Evolutionary conservation across 2,888 invertebrate species (phyloP), one percentile per base, ranked within the genome.

Genomic region (Cylloceria caligata): DNA sequence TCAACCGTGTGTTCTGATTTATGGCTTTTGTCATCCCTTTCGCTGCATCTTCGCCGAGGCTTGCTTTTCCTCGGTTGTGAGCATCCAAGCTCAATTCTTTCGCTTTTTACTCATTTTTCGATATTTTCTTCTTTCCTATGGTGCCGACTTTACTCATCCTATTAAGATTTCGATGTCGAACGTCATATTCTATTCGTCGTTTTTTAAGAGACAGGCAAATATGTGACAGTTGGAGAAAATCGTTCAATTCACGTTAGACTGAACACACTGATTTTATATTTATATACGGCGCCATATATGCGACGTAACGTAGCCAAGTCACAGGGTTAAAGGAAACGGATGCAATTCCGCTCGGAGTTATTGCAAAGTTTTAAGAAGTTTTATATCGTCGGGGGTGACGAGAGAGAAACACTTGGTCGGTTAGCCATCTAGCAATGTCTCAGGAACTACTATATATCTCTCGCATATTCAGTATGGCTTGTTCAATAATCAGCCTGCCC

Each of bases 21-120:
- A 88, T 87, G 81, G 86, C 84, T 86, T 88, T 88, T 87, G 89
- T 89, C 87, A 83, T 85, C 55, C 45, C 81, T 75, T 47, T 73
- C 82, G 77, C 77, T 83, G 83, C 85, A 72, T 84, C 82, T 47
- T 76, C 71, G 16, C 19, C 68, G 45, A 71, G 55, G 11, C 47
- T 42, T 42, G 67, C 49, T 67, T 77, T 74, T 78, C 67, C 30
- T 62, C n/a, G 60, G 11, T 55, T 67, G 6, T 19, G 47, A 72
- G 34, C 57, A 67, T 45, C 65, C 77, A 57, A 49, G 36, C 39
- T 65, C 77, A 21, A 73, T 80, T 81, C 67, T 68, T 21, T 47
- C n/a, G 49, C 16, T n/a, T 55, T 60, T 57, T 52, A 47, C 62
- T 30, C 62, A 57, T 78, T 62, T 74, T 34, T 60, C 69, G 65